A percentile compares a stretch with the other conserved stretches of the same genome.
These are phyloP conservation scores for Datnioides undecimradiatus DNA, from an alignment of 2,113 vertebrate genomes.

Conservation along the genomic window DNA sequence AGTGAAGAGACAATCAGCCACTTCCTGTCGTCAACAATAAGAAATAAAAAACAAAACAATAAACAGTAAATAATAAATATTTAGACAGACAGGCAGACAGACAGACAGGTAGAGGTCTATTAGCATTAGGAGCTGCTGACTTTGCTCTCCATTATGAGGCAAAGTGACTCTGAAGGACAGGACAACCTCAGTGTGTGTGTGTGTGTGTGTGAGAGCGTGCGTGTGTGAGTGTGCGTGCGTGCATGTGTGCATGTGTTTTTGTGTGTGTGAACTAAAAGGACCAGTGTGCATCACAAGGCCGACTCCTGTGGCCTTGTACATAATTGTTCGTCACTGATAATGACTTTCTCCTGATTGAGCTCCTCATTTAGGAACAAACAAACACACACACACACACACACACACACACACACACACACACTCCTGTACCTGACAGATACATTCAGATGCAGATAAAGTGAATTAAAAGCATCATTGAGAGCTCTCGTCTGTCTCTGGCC, in stretches of 20 bases:
- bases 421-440: neutral
- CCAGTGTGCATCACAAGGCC: slow-evolving; percentile 55
- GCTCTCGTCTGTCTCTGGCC: slow-evolving; percentile 17
- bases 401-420: neutral
- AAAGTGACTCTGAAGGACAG: slow-evolving; percentile 72
- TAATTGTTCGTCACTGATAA: slow-evolving; percentile 55
- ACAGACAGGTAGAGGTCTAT: neutral
- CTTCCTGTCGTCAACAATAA: no score
- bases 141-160: slow-evolving; percentile 36
- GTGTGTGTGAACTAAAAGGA: slow-evolving; percentile 32
- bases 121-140: slow-evolving; percentile 26
- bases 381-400: slow-evolving; percentile 12
- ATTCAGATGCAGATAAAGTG: slow-evolving; percentile 54
- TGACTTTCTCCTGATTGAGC: slow-evolving; percentile 57
- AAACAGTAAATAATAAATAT: no score
- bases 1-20: no score
- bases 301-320: slow-evolving; percentile 42
- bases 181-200: neutral
- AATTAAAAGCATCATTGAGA: slow-evolving; percentile 48
- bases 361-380: slow-evolving; percentile 35
- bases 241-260: neutral
- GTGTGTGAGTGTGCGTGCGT: neutral
- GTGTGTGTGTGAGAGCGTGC: slow-evolving; percentile 1
- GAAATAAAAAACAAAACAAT: no score
- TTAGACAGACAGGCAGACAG: neutral